Percentiles rank a stretch among this genome's conserved stretches.
Conservation (phyloP, 2,113 vertebrate genomes). For the Semicossyphus pulcher region DNA sequence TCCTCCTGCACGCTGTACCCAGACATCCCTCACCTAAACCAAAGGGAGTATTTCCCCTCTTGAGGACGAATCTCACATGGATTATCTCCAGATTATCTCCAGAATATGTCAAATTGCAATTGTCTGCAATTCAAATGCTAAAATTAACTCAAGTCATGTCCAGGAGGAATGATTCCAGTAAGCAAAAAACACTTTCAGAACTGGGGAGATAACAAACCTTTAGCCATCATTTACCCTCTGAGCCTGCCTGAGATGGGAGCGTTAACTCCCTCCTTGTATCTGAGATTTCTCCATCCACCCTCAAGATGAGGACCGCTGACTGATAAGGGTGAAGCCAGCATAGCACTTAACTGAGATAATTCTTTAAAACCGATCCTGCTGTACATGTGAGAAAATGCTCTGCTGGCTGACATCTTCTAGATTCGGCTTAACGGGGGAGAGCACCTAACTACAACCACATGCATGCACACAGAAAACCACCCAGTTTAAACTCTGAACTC, state of each 20-base stretch:
- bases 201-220: conserved; percentile 15
- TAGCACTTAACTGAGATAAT: conserved; percentile 55
- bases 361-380: conserved; percentile 20
- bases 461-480: conserved; percentile 34
- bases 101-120: no score
- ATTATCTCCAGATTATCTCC: no score
- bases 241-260: conserved; percentile 2
- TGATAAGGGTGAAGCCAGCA: conserved; percentile 57
- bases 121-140: no score
- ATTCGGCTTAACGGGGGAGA: conserved; percentile 34
- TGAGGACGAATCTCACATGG: no score
- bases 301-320: conserved; percentile 17
- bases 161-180: conserved; percentile 1
- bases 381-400: conserved; percentile 37
- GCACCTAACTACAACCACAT: conserved; percentile 43
- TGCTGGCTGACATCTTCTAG: conserved; percentile 16
- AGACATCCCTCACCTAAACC: no score
- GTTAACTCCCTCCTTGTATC: conserved; percentile 28
- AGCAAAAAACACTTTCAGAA: neutral
- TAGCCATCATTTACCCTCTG: conserved; percentile 18
- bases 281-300: conserved; percentile 37
- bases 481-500: conserved; percentile 38
- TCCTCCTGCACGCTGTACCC: no score
- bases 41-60: no score
- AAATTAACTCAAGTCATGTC: neutral